Base-by-base conservation (phyloP, 1,140 invertebrate species). In the Drosophila ercepeae region DNA sequence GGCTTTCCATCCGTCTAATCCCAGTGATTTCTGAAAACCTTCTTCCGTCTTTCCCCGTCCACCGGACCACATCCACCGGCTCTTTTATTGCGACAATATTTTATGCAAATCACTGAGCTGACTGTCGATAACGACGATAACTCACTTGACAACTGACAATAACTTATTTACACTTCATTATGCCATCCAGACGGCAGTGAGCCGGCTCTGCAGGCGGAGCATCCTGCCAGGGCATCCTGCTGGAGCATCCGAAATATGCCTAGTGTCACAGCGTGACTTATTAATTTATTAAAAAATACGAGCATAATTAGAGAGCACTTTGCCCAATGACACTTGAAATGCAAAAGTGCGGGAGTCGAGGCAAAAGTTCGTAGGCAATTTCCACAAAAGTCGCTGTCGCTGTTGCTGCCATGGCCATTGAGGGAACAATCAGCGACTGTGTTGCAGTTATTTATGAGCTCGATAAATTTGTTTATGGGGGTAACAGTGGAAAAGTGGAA, bases 161-260 rank as follows among this genome's bases (percentile, higher is more conserved):
- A 86, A 86, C 82, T 88, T 89, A 88, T 88, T 88, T 88, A 88
- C 82, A 88, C 82, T 89, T 88, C 83, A 88, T 88, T 88, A 88
- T 88, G 57, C 65, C 70, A 76, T 23, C 29, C 48, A 42, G 34
- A 13, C 18, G 29, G 3, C 13, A 39, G 29, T 32, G 8, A 3
- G 29, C 29, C 11, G 9, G 41, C 48, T 25, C 25, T 27, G 25
- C n/a, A 11, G 18, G 14, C 14, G 11, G 13, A 23, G 42, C 11
- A 34, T n/a, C 5, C 34, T 13, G 34, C 34, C n/a, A n/a, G n/a
- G n/a, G n/a, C n/a, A n/a, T 7, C 21, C 23, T 8, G 27, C 5
- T 0, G 25, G 21, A 27, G 36, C 27, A 19, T 18, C 41, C 19
- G n/a, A 76, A 88, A 88, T 86, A 86, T 86, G 81, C 68, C 73